A percentile compares a stretch with the other conserved stretches of the same genome.
Conservation (phyloP, 2,888 invertebrate species). For the Hymenopus coronatus region DNA sequence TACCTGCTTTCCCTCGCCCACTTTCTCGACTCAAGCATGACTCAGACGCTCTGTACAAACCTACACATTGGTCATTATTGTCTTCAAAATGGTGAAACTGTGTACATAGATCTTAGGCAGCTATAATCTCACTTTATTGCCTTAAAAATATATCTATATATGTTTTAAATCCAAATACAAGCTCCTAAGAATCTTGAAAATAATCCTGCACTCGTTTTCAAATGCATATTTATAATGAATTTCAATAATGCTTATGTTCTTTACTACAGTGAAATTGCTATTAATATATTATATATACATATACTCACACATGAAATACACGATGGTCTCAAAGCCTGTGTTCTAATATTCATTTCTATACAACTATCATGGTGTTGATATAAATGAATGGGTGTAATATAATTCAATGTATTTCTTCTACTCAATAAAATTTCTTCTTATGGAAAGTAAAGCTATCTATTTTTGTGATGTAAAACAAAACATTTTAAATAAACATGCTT, state of each 20-base stretch:
- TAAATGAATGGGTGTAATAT: slow-evolving; percentile 6
- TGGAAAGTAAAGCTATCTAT: slow-evolving; percentile 20
- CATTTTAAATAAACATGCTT: slow-evolving; percentile 45
- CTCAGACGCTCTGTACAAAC: background rate
- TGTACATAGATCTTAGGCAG: background rate
- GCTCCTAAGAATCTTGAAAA: background rate
- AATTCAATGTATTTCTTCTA: slow-evolving; percentile 14
- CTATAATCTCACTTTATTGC: background rate
- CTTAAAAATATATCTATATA: background rate
- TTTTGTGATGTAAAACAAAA: slow-evolving; percentile 30
- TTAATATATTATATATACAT: background rate
- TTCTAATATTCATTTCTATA: background rate
- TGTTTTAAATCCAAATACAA: background rate
- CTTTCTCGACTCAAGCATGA: too few species aligned
- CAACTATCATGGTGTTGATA: slow-evolving; percentile 5
- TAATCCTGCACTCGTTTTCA: background rate
- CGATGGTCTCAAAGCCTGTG: background rate
- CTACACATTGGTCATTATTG: background rate
- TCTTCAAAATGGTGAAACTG: background rate
- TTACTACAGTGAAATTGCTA: background rate
- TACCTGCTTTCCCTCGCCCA: too few species aligned
- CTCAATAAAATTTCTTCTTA: slow-evolving; percentile 7
- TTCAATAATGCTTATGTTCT: background rate
- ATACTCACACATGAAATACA: background rate
- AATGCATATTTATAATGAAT: background rate